Conservation (phyloP, 2,113 vertebrate species). For the Heloderma charlesbogerti region DNA sequence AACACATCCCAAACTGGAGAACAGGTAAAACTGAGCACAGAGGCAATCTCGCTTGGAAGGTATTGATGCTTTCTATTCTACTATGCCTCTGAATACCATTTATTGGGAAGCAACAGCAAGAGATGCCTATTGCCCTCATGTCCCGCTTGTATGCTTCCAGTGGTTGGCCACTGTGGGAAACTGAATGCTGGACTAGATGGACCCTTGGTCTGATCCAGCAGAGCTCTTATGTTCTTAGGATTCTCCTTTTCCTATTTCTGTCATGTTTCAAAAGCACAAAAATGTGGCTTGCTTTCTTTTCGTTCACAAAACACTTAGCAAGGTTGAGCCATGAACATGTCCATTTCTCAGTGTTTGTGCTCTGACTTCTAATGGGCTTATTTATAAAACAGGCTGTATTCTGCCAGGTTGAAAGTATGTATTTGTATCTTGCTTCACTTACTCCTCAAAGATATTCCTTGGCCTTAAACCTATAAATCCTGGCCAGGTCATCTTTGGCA, state of each 20-base stretch:
- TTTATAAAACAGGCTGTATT: background rate
- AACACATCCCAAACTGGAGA: no score
- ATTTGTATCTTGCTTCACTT: background rate
- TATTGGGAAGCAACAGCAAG: background rate
- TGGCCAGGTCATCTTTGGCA: background rate
- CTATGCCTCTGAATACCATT: background rate
- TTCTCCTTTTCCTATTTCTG: background rate
- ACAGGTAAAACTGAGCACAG: background rate
- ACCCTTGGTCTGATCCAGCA: background rate
- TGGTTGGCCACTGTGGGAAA: background rate
- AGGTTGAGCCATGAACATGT: background rate
- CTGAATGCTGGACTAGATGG: no score
- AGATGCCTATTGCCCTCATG: background rate
- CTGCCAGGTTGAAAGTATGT: background rate
- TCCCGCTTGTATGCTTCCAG: background rate
- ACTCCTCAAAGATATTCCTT: background rate
- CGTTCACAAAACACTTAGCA: background rate
- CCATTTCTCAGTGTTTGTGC: background rate
- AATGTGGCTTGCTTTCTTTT: background rate
- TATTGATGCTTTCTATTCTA: background rate
- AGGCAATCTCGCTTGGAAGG: background rate
- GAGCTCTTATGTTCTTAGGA: background rate
- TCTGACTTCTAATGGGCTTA: background rate
- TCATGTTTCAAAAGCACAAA: background rate
- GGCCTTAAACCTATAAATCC: background rate